These are phyloP conservation scores for Nebria brevicollis DNA, from an alignment of 2,888 invertebrate species.

Conservation along the genomic window DNA sequence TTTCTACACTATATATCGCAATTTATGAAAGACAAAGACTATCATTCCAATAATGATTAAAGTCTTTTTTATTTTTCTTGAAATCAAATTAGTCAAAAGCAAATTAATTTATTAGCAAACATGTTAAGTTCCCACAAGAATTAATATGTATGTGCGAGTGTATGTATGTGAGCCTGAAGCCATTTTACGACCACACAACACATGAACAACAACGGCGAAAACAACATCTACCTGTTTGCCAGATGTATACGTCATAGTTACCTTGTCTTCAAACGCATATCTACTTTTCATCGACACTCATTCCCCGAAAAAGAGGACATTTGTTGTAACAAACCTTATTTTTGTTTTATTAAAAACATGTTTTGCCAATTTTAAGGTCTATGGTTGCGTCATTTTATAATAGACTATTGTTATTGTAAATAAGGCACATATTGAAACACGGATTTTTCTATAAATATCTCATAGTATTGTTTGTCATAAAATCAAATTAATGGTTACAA, in stretches of 20 bases:
- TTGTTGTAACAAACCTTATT: conserved; percentile 27
- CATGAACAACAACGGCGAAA: neutral
- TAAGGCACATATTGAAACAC: neutral
- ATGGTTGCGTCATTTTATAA: neutral
- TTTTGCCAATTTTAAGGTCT: neutral
- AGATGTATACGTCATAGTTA: conserved; percentile 18
- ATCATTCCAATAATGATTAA: neutral
- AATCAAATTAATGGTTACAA: neutral
- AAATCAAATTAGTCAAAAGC: neutral
- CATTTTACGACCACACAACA: neutral
- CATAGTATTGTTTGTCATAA: neutral
- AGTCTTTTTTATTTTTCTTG: neutral
- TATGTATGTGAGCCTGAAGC: neutral
- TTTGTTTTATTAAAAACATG: conserved; percentile 21
- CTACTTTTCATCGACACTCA: conserved; percentile 22
- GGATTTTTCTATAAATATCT: neutral
- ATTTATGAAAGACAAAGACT: neutral
- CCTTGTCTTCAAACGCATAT: conserved; percentile 26
- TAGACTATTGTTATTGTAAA: neutral
- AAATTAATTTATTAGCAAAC: neutral
- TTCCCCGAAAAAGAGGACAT: conserved; percentile 8
- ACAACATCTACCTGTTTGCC: conserved; percentile 17
- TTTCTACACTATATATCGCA: too few species aligned
- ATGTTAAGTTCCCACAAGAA: conserved; percentile 1
- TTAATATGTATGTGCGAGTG: neutral